Base-by-base conservation (phyloP, 2,113 vertebrate species). In the Lepidothrix coronata region DNA sequence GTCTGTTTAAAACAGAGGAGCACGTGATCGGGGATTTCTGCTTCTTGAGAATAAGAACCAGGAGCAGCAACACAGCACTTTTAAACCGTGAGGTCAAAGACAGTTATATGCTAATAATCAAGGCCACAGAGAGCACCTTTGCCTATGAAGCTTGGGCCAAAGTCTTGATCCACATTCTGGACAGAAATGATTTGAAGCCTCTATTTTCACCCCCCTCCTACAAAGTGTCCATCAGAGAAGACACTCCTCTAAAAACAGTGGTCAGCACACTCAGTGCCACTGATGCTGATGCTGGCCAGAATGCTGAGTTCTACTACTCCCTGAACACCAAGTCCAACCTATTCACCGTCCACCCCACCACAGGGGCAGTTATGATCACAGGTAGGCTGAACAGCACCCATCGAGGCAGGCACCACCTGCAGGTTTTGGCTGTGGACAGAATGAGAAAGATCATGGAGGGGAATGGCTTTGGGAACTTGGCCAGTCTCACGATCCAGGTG, bases 171-270 rank as follows among this genome's bases (percentile, higher is more conserved):
- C 98, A 97, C 46, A 98, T 99, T 91, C 98, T 99, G 62, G 99
- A 99, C 96, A 98, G 97, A 85, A 99, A 99, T 49, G 99, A 99
- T 97, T 97, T 99, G 83, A 99, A 99, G 84, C 99, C 99, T 19
- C 99, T 99, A 35, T 99, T 99, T 96, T 99, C 99, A 82, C 99
- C 99, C 0, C 99, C 99, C 5, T 99, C 99, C 1, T 99, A 99
- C 97, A 98, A 97, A 88, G 98, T 98, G 54, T 97, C 96, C 55
- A 97, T 99, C 87, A 97, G 75, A 54, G 99, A 99, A 90, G 99
- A 99, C 82, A 93, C 96, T 14, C 98, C 98, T 27, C 95, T 99
- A 22, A 98, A 98, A 94, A 98, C 98, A 0, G 98, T 98, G 55
- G 96, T 99, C 93, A 98, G 98, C 91, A 98, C 78, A 4, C 98